Evolutionary conservation across 1,140 invertebrate genomes (phyloP), one percentile per base, ranked within the genome.

Genomic region (Archegozetes longisetosus): DNA sequence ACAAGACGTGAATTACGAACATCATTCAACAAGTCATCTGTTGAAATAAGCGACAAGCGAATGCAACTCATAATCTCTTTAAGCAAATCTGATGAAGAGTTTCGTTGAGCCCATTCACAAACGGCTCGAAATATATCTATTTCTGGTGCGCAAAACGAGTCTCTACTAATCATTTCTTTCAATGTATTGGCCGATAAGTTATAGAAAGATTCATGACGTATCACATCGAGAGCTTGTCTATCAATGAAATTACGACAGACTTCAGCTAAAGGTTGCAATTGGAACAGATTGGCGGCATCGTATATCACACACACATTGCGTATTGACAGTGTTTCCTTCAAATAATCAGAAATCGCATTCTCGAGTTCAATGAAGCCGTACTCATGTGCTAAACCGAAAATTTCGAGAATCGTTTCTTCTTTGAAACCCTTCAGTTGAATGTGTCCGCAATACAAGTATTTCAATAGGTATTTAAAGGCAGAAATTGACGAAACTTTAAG

Each of bases 81-180:
- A 6, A 40, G 17, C 6, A 40, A 6, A 65, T 85, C 80, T 25
- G 79, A 65, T 64, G 79, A 78, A 68, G 80, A 75, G 79, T 95
- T 80, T 65, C 81, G 73, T 68, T 79, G 82, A 61, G 85, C 84
- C 93, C 93, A 98, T 53, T 78, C 77, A 68, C 80, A 78, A 1
- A 97, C 85, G 6, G 87, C 85, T 66, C 81, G 76, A 73, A 98
- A 98, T 62, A 98, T 95, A 66, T 96, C 84, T 25, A 93, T 86
- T 75, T 98, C 94, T 3, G 84, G 81, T 0, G 88, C 91, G 77
- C 87, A 97, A 74, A 98, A 97, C 1, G 92, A 96, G 74, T 97
- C 87, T 54, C 92, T 76, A 53, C 82, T 79, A 40, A 98, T 77
- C n/a, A 98, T 76, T 69, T 88, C 84, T 50, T 66, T 64, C n/a